Evolutionary conservation across 2,888 invertebrate species (phyloP).

Genomic region (Parnassius mnemosyne): DNA sequence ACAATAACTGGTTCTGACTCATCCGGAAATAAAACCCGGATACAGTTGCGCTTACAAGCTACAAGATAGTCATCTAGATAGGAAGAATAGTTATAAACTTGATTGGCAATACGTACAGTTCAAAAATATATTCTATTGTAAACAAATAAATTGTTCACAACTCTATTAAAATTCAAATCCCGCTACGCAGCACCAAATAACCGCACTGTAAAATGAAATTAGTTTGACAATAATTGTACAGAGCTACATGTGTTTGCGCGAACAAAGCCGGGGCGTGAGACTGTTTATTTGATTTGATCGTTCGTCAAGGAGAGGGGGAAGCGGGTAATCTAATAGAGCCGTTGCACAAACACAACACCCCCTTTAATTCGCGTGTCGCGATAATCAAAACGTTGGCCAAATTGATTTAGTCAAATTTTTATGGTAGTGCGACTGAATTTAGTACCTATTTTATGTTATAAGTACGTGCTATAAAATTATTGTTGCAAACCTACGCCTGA

Average conservation of each 20-base stretch:
- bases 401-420: slow-evolving; percentile 44
- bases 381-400: slow-evolving; percentile 44
- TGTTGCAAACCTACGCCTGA: too few relatives aligned
- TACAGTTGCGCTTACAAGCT: too few relatives aligned
- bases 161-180: slow-evolving; percentile 16
- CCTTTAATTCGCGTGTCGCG: slow-evolving; percentile 36
- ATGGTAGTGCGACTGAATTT: slow-evolving; percentile 39
- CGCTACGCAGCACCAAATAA: slow-evolving; percentile 23
- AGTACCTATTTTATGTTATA: slow-evolving; percentile 25
- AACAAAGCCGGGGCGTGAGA: slow-evolving; percentile 31
- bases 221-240: slow-evolving; percentile 30
- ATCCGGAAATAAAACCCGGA: too few relatives aligned
- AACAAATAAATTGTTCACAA: not conserved
- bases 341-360: slow-evolving; percentile 57
- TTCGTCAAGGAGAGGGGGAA: slow-evolving; percentile 30
- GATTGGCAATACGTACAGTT: too few relatives aligned
- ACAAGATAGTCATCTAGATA: too few relatives aligned
- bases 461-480: too few relatives aligned
- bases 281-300: slow-evolving; percentile 38
- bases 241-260: slow-evolving; percentile 33
- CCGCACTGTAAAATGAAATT: slow-evolving; percentile 31
- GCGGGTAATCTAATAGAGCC: slow-evolving; percentile 59
- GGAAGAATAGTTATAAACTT: too few relatives aligned
- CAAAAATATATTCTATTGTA: too few relatives aligned
- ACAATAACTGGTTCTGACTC: too few relatives aligned